phyloP scores from a whole-genome alignment of 2,797 vertebrate genomes.

The Sebastes steindachneri region DNA sequence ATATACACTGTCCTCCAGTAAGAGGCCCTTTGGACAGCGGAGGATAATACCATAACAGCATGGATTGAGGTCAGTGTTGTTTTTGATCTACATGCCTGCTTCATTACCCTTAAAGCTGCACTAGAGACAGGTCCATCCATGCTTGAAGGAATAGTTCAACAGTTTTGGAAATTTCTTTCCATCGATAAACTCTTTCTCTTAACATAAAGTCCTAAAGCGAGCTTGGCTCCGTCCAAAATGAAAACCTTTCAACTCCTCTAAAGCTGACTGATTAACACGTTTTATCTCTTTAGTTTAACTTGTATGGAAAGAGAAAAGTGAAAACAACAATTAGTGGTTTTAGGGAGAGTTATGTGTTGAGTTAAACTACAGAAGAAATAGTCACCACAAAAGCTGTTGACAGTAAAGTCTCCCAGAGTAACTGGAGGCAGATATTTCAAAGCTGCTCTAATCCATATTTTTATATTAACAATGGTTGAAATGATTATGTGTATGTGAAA shows the following conservation, averaged over 20 bases:
- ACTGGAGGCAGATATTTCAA: neutral
- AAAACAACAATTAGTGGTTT: constrained; percentile 47
- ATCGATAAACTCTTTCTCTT: neutral
- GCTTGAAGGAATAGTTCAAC: neutral
- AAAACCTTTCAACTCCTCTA: neutral
- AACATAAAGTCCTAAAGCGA: neutral
- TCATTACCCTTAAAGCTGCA: neutral
- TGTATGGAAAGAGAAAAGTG: constrained; percentile 5
- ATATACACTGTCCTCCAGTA: constrained; percentile 17
- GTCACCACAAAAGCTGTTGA: constrained; percentile 7
- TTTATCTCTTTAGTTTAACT: constrained; percentile 18
- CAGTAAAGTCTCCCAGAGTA: neutral
- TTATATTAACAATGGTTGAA: neutral
- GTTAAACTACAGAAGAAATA: constrained; percentile 7
- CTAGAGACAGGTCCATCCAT: neutral
- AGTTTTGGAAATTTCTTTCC: neutral
- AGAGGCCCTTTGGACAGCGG: constrained; percentile 29
- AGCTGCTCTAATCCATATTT: neutral
- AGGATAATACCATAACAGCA: constrained; percentile 18
- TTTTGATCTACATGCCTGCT: constrained; percentile 1
- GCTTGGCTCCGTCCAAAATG: neutral
- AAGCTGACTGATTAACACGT: constrained; percentile 3
- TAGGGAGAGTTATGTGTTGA: neutral
- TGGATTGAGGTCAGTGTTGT: constrained; percentile 8
- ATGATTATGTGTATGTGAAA: neutral